Base-by-base conservation (phyloP, 1,140 invertebrate genomes). In the Caerostris darwini region DNA sequence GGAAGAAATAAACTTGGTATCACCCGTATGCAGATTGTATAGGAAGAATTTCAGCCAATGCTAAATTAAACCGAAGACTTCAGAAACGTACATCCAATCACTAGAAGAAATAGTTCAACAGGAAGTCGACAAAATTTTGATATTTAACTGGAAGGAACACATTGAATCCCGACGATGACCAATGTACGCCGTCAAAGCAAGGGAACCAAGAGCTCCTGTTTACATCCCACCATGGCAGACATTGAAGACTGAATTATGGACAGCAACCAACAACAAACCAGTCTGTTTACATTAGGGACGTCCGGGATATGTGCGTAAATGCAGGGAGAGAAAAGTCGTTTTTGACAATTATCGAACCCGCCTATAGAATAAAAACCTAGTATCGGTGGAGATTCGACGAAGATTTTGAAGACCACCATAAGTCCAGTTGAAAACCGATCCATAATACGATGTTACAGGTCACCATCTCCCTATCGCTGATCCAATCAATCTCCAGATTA, bases 211-310 rank as follows among this genome's bases (percentile, higher is more conserved):
- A 69, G 10, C n/a, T n/a, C 50, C 87, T 90, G 3, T 12, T 34
- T 10, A 34, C 1, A 71, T 7, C 17, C 3, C n/a, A 8, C 64
- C 81, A 56, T 71, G 17, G 14, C 59, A 77, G 17, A 58, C 71
- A 34, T 56, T 1, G 71, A 81, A 94, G 67, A 92, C 71, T 54
- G 54, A 67, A 14, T 7, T 92, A 17, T 94, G 53, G 64, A 7
- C 54, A 54, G 50, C 59, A 19, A 14, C 10, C 5, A 77, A 67
- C 50, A 92, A 83, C 7, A 59, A 34, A 54, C 58, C 34, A 5
- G 8, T 90, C 19, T 81, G 69, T 59, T 81, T 81, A 7, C 81
- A 61, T 7, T 64, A 58, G 64, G 90, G 77, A 83, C 58, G 57
- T 7, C 19, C 90, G n/a, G 77, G 90, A 64, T 12, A 56, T 64